Conservation (phyloP, 2,797 vertebrate species). For the Urophycis tenuis region DNA sequence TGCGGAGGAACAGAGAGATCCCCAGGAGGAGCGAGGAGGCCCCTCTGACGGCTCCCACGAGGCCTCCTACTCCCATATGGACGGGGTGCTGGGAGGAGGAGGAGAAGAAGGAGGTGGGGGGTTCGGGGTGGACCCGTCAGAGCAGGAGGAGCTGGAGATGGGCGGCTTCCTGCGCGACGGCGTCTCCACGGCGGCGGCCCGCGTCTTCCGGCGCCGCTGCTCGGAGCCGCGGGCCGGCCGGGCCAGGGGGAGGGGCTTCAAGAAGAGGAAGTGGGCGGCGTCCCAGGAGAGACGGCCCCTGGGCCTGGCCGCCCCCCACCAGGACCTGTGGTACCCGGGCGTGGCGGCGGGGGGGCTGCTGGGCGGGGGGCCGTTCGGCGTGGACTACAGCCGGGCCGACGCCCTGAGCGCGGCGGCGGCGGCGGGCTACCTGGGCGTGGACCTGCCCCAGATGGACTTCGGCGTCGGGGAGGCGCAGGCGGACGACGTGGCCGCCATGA, state of each 20-base stretch:
- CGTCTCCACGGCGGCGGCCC: constrained; percentile 41
- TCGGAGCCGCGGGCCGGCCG: constrained; percentile 45
- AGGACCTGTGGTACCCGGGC: constrained; percentile 65
- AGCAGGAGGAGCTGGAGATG: constrained; percentile 42
- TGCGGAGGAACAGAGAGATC: constrained; percentile 39
- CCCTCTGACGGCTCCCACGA: constrained; percentile 47
- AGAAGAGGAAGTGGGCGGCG: constrained; percentile 56
- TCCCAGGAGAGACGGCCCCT: constrained; percentile 59
- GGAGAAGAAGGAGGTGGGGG: constrained; percentile 31
- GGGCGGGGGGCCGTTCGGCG: constrained; percentile 43
- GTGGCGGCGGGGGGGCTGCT: constrained; percentile 52
- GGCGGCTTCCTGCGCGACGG: constrained; percentile 32
- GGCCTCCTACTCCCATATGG: constrained; percentile 43
- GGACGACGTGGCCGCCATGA: constrained; percentile 44
- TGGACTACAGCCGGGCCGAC: constrained; percentile 51
- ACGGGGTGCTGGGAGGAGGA: constrained; percentile 43
- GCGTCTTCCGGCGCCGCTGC: constrained; percentile 51
- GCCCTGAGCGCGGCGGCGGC: constrained; percentile 5
- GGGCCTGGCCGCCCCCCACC: constrained; percentile 34
- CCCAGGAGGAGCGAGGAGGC: constrained; percentile 42
- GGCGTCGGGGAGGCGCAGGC: constrained; percentile 52
- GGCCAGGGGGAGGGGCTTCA: constrained; percentile 61
- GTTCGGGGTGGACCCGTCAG: constrained; percentile 46
- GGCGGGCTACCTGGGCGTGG: constrained; percentile 65
- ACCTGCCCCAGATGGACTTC: constrained; percentile 72